Base-by-base conservation (phyloP, 1,140 invertebrate species). In the Drosophila nigromelanica region DNA sequence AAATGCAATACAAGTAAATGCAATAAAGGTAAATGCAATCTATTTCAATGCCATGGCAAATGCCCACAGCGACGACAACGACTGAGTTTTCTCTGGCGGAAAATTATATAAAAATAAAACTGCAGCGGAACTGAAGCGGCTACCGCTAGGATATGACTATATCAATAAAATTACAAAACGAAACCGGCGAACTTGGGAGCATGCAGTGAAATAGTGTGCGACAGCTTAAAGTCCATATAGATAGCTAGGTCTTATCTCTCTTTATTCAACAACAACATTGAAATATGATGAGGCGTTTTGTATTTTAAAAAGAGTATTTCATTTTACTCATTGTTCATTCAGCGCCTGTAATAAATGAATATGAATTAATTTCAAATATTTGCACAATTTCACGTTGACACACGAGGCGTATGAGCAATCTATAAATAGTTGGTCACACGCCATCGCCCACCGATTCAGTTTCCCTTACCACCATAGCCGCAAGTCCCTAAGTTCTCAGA, bases 21-120 rank as follows among this genome's bases (percentile, higher is more conserved):
- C 83, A 86, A 85, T 86, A 76, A 83, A 77, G 79, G 73, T 87
- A 83, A 89, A 89, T 87, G 83, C 82, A 87, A 89, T 87, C 83
- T 89, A 87, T 87, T 87, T 64, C 76, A 89, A 82, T 82, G 78
- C 52, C 58, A 72, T 4, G 45, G 35, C 24, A 3, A 27, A 27
- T 27, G 24, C 24, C 24, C 24, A 6, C 5, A 27, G 27, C 35
- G 37, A 55, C 48, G 76, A 54, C 76, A 67, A 54, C 73, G 64
- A 80, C 69, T 40, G 37, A 48, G 21, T 62, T 61, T 68, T 70
- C 39, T 50, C 61, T 5, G 7, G 51, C 81, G 82, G 82, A 86
- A 86, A 87, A 86, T 86, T 82, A 86, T 63, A 71, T 70, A 70
- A 76, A 78, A 74, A 52, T n/a, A 85, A 83, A 61, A 33, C 52